Base-by-base conservation (phyloP, 2,113 vertebrate species). In the Condylura cristata region DNA sequence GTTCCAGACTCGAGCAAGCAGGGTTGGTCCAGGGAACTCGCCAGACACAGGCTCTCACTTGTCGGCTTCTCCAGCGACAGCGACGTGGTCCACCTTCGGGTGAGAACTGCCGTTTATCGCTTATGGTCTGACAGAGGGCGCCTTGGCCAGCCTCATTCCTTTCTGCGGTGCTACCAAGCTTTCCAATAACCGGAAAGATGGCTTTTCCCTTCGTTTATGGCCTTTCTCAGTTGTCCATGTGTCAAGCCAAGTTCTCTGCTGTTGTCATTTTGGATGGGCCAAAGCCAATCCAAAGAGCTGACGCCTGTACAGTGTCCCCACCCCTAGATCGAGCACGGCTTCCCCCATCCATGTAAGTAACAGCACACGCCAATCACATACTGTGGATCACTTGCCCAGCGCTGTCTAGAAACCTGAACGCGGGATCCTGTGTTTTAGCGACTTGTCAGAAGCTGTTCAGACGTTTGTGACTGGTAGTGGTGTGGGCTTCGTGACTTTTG, bases 1-100 rank as follows among this genome's bases (percentile, higher is more conserved):
- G n/a, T 30, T 1, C 24, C 18, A 22, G 13, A 44, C 17, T 2
- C 32, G 30, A 17, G 5, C 16, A 44, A 5, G 3, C 0, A 20
- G 70, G 53, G 11, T 0, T 6, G 34, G 34, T 8, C 37, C n/a
- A 13, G 20, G 4, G 34, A 3, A 12, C 22, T 58, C 28, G 6
- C 9, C 0, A 1, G 18, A 32, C 66, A 14, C 0, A 75, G 66
- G 51, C 4, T 51, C 5, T 17, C 48, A 51, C 48, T 51, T 51
- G 48, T 48, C 13, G 8, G 46, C 2, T 12, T 48, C 13, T 48
- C 46, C 10, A 48, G 10, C 46, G 10, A 48, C 46, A 11, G 46
- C 2, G 46, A 48, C 46, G 13, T 48, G n/a, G n/a, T n/a, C n/a
- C n/a, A n/a, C n/a, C n/a, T 8, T 34, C 6, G 41, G 51, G 28